Conservation (phyloP, 2,113 vertebrate species). For the Leucopsar rothschildi region DNA sequence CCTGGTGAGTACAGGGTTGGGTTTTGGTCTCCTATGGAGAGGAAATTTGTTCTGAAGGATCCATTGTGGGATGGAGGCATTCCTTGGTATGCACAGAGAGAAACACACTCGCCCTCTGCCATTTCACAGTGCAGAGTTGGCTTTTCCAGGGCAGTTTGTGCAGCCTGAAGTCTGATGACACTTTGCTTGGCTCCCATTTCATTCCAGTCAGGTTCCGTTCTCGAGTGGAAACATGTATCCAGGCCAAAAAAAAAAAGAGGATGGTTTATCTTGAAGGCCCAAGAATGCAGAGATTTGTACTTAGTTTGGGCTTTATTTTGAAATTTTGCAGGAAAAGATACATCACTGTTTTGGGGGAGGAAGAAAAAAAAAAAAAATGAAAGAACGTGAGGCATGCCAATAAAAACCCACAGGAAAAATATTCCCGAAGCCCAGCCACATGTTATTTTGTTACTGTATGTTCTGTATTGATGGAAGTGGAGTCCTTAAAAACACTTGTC, state of each 20-base stretch:
- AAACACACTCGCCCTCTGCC: background rate
- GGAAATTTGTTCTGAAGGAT: background rate
- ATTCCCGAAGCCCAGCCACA: conserved; percentile 27
- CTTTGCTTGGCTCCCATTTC: background rate
- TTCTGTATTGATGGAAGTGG: background rate
- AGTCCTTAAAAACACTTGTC: background rate
- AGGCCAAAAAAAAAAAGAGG: conserved; percentile 13
- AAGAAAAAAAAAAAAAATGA: background rate
- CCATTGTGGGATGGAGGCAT: fast-evolving
- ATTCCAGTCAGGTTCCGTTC: conserved; percentile 8
- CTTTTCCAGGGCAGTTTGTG: background rate
- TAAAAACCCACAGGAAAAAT: conserved; percentile 16
- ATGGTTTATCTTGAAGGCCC: conserved; percentile 51
- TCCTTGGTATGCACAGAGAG: background rate
- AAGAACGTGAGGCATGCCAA: background rate
- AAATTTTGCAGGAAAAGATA: conserved; percentile 37
- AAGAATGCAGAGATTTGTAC: conserved; percentile 34
- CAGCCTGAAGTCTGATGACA: background rate
- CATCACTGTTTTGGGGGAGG: background rate
- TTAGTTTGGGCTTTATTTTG: conserved; percentile 41
- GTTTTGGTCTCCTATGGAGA: background rate
- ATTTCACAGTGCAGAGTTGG: background rate
- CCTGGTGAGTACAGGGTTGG: background rate
- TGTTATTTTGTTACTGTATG: conserved; percentile 39
- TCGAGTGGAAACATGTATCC: conserved; percentile 52